Conservation (phyloP, 1,140 invertebrate genomes). For the Drosophila ficusphila region DNA sequence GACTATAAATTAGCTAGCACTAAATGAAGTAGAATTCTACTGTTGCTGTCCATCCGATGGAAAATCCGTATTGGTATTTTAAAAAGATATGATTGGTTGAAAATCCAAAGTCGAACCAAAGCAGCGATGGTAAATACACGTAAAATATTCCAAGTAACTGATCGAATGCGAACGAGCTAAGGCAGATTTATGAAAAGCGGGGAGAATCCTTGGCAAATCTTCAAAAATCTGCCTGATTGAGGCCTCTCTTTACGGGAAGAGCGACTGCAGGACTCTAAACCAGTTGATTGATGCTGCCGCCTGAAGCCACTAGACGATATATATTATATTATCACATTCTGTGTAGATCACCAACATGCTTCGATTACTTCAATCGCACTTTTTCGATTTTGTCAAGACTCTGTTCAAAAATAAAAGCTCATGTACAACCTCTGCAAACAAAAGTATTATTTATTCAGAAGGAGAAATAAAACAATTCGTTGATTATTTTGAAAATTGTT, state of each 20-base stretch:
- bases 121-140: conserved; percentile 82
- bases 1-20: conserved; percentile 1
- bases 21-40: conserved; percentile 33
- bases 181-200: conserved; percentile 62
- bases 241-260: conserved; percentile 61
- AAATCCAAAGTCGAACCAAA: conserved; percentile 33
- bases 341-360: conserved; percentile 50
- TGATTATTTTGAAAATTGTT: conserved; percentile 49
- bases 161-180: conserved; percentile 32
- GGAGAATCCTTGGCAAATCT: too few relatives aligned
- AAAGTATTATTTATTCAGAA: neutral
- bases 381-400: conserved; percentile 4
- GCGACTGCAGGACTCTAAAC: conserved; percentile 49
- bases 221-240: conserved; percentile 66
- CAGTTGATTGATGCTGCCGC: conserved; percentile 65
- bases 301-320: conserved; percentile 67
- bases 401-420: conserved; percentile 41
- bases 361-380: conserved; percentile 35
- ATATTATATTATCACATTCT: conserved; percentile 14
- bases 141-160: conserved; percentile 72
- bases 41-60: conserved; percentile 45
- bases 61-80: conserved; percentile 48
- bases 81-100: conserved; percentile 59
- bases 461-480: neutral
- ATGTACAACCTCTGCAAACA: conserved; percentile 16